These are phyloP conservation scores for Pristis pectinata DNA, from an alignment of 2,797 vertebrate species.

Conservation along the genomic window DNA sequence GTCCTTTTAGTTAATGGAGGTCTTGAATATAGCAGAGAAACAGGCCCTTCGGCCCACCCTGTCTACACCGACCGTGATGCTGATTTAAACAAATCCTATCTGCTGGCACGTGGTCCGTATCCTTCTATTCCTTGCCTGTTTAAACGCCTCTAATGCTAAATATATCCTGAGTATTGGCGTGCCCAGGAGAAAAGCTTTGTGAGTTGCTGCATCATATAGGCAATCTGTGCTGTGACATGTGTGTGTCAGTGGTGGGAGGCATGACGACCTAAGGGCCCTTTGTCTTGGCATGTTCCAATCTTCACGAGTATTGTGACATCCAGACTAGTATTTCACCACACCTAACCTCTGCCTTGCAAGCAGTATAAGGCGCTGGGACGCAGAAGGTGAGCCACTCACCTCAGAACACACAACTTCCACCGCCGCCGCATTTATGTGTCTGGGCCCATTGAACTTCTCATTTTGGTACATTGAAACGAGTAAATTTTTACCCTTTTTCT, in stretches of 20 bases:
- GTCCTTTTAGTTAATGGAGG: not conserved
- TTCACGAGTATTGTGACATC: too few relatives aligned
- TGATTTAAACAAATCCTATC: too few relatives aligned
- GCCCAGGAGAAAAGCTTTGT: too few relatives aligned
- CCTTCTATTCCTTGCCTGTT: too few relatives aligned
- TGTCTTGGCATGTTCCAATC: not conserved
- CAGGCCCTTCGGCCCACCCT: not conserved
- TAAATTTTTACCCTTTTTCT: not conserved
- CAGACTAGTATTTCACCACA: not conserved
- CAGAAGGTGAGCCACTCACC: not conserved
- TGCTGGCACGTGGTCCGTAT: too few relatives aligned
- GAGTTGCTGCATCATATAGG: not conserved
- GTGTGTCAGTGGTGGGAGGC: not conserved
- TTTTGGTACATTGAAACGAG: not conserved
- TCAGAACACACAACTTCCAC: not conserved
- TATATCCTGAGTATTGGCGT: too few relatives aligned
- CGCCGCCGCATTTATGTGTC: not conserved
- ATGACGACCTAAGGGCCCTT: not conserved
- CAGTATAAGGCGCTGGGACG: not conserved
- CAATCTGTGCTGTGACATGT: not conserved
- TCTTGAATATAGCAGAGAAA: not conserved
- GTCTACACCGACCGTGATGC: too few relatives aligned
- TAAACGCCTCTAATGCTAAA: too few relatives aligned
- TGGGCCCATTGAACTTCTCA: too few relatives aligned
- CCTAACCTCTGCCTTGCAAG: not conserved